These are phyloP conservation scores for Dallia pectoralis DNA, from an alignment of 2,797 vertebrate genomes.

Conservation along the genomic window DNA sequence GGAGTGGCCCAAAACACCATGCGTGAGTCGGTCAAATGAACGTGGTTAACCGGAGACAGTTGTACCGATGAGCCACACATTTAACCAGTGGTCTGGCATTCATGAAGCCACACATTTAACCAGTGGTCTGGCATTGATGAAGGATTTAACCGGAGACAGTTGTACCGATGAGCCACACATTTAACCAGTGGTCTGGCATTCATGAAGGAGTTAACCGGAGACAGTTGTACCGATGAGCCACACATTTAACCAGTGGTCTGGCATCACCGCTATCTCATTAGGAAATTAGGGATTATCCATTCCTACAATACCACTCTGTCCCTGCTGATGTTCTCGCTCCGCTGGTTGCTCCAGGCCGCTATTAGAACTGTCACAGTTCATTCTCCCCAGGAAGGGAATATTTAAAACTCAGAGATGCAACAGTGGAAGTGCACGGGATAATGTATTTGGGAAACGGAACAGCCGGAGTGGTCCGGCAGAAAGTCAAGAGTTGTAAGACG, in stretches of 20 bases:
- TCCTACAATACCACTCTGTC: conserved; percentile 11
- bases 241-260: conserved; percentile 30
- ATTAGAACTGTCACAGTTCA: conserved; percentile 22
- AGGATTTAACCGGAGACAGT: neutral
- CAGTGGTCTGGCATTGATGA: no score
- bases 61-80: conserved; percentile 29
- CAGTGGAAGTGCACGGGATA: neutral
- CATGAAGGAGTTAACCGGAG: neutral
- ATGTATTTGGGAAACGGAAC: no score
- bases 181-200: conserved; percentile 28
- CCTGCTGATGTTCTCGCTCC: conserved; percentile 11
- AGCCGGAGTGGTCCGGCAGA: no score
- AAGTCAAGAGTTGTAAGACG: no score
- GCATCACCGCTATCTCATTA: conserved; percentile 17
- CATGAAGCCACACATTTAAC: no score
- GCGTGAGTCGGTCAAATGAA: neutral
- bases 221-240: conserved; percentile 26
- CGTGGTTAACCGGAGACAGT: neutral
- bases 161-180: conserved; percentile 18
- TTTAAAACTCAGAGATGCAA: neutral
- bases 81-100: no score
- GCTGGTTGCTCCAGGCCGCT: conserved; percentile 24
- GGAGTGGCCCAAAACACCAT: neutral
- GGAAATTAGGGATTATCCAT: conserved; percentile 34
- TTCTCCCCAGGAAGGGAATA: neutral